phyloP scores from a whole-genome alignment of 2,888 invertebrate genomes.

The Slavum lentiscoides region DNA sequence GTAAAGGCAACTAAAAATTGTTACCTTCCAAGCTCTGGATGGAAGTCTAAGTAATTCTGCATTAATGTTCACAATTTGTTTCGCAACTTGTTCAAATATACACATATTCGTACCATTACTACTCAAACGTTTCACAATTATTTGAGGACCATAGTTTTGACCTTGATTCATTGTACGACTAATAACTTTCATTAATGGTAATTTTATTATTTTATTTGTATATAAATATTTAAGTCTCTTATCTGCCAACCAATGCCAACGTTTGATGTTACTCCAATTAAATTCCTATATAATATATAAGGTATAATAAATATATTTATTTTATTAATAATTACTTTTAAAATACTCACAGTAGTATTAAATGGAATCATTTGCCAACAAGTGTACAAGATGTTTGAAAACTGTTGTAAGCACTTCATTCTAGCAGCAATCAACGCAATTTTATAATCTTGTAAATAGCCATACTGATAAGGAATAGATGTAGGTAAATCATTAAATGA shows the following conservation, averaged over 20 bases:
- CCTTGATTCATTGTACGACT: constrained; percentile 72
- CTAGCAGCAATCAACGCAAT: constrained; percentile 64
- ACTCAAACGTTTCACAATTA: constrained; percentile 67
- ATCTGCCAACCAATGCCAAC: constrained; percentile 61
- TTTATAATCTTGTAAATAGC: constrained; percentile 62
- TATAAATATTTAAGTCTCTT: constrained; percentile 64
- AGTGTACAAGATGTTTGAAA: constrained; percentile 67
- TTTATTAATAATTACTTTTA: background rate
- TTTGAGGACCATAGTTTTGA: constrained; percentile 69
- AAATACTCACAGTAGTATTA: constrained; percentile 59
- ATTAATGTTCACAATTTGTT: constrained; percentile 67
- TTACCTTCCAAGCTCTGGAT: constrained; percentile 69
- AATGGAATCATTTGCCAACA: constrained; percentile 66
- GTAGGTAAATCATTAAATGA: constrained; percentile 61
- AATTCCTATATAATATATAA: constrained; percentile 55
- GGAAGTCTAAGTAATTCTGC: constrained; percentile 66
- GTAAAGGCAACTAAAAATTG: background rate
- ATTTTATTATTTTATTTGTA: constrained; percentile 66
- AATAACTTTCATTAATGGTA: constrained; percentile 68
- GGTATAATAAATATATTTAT: background rate
- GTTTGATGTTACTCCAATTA: constrained; percentile 59
- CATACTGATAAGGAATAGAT: constrained; percentile 66
- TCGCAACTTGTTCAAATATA: constrained; percentile 68
- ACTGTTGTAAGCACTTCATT: constrained; percentile 65
- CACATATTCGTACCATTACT: constrained; percentile 64